Evolutionary conservation across 2,888 invertebrate species (phyloP), one percentile per base, ranked within the genome.

Genomic region (Polia nebulosa): DNA sequence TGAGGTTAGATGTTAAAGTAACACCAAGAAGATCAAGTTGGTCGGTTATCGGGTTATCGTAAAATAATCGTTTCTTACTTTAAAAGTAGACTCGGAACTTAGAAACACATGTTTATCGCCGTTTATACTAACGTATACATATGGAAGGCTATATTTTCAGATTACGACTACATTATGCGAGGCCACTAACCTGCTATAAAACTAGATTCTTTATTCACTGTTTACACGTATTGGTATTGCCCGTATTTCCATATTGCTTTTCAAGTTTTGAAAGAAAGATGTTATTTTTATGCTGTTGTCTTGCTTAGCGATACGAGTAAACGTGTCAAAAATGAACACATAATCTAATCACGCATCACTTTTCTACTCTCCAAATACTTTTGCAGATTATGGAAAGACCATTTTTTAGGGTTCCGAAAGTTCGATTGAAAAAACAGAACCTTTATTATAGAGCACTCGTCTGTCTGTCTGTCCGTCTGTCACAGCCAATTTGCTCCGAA

Each of bases 111-210:
- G 34, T 53, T 67, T 67, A 67, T 57, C 1, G 32, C n/a, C 17
- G 22, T 13, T 13, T 6, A n/a, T 41, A 32, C 20, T 7, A 27
- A 34, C n/a, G 22, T 32, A 13, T 47, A 17, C 11, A 47, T 41
- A n/a, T 51, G 11, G 20, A 27, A 25, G 60, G 34, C 49, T 44
- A 27, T 59, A 44, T 44, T 0, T 25, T 51, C n/a, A 15, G 60
- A 68, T 69, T 52, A 60, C 41, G 72, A 32, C 22, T 25, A 36
- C 25, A 61, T 44, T 61, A 62, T 52, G 44, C 39, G 32, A 45
- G 65, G 71, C 29, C 57, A 72, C n/a, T 72, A 39, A 56, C 71
- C 74, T 22, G 32, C n/a, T 15, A 47, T 74, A 41, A 52, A 52
- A 57, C 20, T 52, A 22, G 39, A 57, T 73, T 51, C 1, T 62